Evolutionary conservation across 2,113 vertebrate genomes (phyloP).

Genomic region (Casuarius casuarius): DNA sequence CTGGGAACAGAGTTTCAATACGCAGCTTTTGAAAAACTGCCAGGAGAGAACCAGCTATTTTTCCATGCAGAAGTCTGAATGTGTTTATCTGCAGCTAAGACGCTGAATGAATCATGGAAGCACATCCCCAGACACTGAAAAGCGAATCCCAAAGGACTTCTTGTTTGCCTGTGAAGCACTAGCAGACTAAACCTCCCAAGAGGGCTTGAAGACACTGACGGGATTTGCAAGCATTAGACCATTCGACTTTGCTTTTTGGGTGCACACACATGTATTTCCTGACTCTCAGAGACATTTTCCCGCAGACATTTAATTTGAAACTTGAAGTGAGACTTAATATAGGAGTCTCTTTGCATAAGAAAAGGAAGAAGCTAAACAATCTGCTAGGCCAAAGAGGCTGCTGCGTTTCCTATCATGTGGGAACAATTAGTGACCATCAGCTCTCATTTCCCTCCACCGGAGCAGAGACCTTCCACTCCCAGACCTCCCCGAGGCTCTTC

Average conservation of each 20-base stretch:
- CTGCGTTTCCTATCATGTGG: accelerated
- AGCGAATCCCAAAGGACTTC: background rate
- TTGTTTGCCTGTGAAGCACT: background rate
- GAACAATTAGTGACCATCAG: background rate
- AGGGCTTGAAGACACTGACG: slow-evolving; percentile 15
- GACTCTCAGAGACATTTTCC: background rate
- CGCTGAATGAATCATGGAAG: slow-evolving; percentile 28
- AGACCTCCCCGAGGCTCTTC: background rate
- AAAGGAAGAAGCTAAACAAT: accelerated
- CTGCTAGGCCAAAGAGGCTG: accelerated
- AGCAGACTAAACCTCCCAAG: background rate
- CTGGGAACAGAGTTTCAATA: slow-evolving; percentile 14
- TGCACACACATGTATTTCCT: background rate
- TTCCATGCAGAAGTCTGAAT: slow-evolving; percentile 50
- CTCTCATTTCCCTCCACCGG: background rate
- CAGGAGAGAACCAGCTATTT: slow-evolving; percentile 44
- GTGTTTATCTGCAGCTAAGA: slow-evolving; percentile 50
- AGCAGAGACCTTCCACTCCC: background rate
- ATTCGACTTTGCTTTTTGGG: background rate
- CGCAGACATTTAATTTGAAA: background rate
- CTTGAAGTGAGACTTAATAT: background rate
- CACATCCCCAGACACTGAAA: slow-evolving; percentile 24
- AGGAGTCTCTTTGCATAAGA: background rate
- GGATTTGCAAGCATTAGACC: background rate
- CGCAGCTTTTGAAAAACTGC: background rate